These are phyloP conservation scores for Lamproptera curius DNA, from an alignment of 2,888 invertebrate species.

Conservation along the genomic window DNA sequence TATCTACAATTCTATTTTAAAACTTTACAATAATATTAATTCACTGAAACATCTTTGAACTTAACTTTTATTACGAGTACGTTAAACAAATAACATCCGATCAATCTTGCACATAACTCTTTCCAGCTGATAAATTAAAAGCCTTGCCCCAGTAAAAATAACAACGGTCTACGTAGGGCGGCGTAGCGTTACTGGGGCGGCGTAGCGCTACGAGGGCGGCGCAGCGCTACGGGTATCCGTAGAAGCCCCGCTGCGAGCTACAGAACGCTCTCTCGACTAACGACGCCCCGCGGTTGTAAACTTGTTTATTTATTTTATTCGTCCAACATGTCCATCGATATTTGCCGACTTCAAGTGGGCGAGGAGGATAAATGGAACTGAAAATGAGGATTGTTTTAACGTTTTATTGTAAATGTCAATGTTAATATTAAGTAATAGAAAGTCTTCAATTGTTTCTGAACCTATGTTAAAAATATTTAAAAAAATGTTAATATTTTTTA, in stretches of 20 bases:
- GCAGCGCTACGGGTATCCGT: background rate
- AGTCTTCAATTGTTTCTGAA: too few species aligned
- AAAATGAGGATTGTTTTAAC: too few species aligned
- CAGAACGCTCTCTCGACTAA: constrained; percentile 2
- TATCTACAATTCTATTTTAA: too few species aligned
- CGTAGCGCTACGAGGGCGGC: background rate
- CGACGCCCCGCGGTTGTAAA: background rate
- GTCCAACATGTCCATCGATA: background rate
- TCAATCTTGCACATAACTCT: background rate
- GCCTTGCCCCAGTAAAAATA: background rate
- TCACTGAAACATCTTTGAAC: too few species aligned
- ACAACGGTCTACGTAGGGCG: background rate
- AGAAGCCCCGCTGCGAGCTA: constrained; percentile 5
- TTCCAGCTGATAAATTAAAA: background rate
- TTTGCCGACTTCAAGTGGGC: background rate
- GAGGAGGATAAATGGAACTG: too few species aligned
- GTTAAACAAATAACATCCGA: too few species aligned
- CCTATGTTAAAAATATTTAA: too few species aligned
- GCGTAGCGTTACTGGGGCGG: background rate
- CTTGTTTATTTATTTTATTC: background rate
- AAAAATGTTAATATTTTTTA: too few species aligned
- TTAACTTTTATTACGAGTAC: too few species aligned
- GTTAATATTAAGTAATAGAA: too few species aligned
- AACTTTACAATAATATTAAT: too few species aligned
- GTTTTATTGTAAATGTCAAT: too few species aligned